phyloP scores from a whole-genome alignment of 2,888 invertebrate species.

The Sesia apiformis region DNA sequence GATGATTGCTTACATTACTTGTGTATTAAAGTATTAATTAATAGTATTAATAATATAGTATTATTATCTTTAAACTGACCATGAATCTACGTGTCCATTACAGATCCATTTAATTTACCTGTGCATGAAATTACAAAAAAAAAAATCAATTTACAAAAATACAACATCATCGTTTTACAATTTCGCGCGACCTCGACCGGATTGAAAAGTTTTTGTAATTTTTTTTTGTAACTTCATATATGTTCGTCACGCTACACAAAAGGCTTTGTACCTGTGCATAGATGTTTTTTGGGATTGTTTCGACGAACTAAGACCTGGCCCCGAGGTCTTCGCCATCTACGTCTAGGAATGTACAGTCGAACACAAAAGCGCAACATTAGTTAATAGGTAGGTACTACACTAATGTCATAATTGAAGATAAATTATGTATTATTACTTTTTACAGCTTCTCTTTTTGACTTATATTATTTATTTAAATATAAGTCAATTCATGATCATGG shows the following conservation, averaged over 20 bases:
- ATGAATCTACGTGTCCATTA: too few species aligned
- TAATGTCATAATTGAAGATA: too few species aligned
- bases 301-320: slow-evolving; percentile 15
- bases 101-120: neutral
- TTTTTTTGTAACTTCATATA: slow-evolving; percentile 14
- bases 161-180: slow-evolving; percentile 27
- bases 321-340: slow-evolving; percentile 20
- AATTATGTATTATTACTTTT: too few species aligned
- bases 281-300: slow-evolving; percentile 32
- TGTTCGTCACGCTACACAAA: slow-evolving; percentile 30
- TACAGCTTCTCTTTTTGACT: too few species aligned
- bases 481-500: too few species aligned
- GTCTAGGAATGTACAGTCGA: slow-evolving; percentile 37
- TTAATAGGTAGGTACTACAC: neutral
- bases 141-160: neutral
- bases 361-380: slow-evolving; percentile 7
- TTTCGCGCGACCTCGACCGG: slow-evolving; percentile 34
- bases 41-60: too few species aligned
- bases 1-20: too few species aligned
- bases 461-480: too few species aligned
- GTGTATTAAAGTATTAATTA: too few species aligned
- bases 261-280: slow-evolving; percentile 38
- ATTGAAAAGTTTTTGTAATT: slow-evolving; percentile 15
- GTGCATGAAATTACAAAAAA: neutral
- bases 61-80: too few species aligned